phyloP scores from a whole-genome alignment of 2,113 vertebrate species.

The Cyphomyrus discorhynchus region DNA sequence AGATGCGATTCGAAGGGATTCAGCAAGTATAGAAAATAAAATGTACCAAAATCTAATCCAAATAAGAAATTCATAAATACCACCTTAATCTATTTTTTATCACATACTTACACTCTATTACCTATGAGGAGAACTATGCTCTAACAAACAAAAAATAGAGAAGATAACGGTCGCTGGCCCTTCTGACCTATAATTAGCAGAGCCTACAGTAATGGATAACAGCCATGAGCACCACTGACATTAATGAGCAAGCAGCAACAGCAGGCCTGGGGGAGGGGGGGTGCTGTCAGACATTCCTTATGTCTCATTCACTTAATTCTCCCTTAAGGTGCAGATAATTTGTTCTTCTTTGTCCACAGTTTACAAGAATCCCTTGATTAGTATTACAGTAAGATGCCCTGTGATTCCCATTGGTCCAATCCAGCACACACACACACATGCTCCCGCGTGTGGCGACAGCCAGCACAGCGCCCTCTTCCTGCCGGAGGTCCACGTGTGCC shows the following conservation, averaged over 20 bases:
- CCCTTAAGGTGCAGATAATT: neutral
- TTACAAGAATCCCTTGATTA: neutral
- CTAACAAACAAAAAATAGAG: neutral
- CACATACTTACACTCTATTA: neutral
- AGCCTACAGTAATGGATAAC: neutral
- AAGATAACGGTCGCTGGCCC: neutral
- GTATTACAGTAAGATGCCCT: neutral
- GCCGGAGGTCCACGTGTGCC: neutral
- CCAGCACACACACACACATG: neutral
- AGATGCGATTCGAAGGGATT: neutral
- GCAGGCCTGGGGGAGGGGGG: neutral
- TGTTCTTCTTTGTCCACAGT: neutral
- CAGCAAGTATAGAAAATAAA: neutral
- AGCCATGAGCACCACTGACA: neutral
- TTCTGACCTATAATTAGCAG: neutral
- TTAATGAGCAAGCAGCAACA: neutral
- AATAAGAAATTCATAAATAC: neutral
- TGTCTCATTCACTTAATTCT: neutral
- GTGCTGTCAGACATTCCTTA: neutral
- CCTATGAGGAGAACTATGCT: neutral
- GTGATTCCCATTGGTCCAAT: neutral
- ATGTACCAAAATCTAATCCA: neutral
- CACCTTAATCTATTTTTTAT: neutral
- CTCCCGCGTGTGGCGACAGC: neutral
- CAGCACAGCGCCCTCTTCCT: neutral